phyloP scores from a whole-genome alignment of 2,113 vertebrate species.

The Oncorhynchus tshawytscha region DNA sequence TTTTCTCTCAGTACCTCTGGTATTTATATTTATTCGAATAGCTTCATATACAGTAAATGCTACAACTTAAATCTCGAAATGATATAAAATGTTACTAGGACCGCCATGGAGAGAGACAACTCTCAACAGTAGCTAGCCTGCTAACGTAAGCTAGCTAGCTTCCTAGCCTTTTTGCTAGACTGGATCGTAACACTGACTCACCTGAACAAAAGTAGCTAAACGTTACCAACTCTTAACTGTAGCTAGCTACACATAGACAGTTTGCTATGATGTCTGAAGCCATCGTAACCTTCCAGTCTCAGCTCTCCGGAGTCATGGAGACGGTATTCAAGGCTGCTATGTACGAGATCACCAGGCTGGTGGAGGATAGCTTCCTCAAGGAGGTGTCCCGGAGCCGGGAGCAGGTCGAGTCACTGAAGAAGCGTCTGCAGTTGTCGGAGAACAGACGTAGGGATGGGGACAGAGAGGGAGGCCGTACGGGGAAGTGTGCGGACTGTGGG shows the following conservation, averaged over 20 bases:
- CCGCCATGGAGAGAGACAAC: too few relatives aligned
- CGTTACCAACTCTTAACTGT: neutral
- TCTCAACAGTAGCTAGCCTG: neutral
- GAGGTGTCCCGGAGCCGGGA: slow-evolving; percentile 70
- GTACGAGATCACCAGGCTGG: slow-evolving; percentile 75
- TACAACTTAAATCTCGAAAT: neutral
- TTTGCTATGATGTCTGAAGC: slow-evolving; percentile 61
- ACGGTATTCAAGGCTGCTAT: slow-evolving; percentile 80
- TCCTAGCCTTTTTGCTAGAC: neutral
- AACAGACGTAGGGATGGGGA: slow-evolving; percentile 50
- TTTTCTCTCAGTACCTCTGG: neutral
- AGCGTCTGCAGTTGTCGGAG: slow-evolving; percentile 67
- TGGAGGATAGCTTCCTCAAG: slow-evolving; percentile 75
- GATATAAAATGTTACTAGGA: too few relatives aligned
- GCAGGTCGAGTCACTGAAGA: slow-evolving; percentile 71
- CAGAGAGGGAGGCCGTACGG: neutral
- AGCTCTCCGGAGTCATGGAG: slow-evolving; percentile 78
- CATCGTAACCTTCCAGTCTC: slow-evolving; percentile 72
- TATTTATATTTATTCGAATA: neutral
- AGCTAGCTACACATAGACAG: too few relatives aligned
- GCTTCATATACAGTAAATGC: neutral
- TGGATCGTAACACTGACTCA: too few relatives aligned
- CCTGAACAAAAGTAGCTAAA: neutral
- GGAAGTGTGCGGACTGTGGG: slow-evolving; percentile 60
- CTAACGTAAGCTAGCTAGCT: neutral